Conservation (phyloP, 2,113 vertebrate species). For the Sceloporus tristichus region DNA sequence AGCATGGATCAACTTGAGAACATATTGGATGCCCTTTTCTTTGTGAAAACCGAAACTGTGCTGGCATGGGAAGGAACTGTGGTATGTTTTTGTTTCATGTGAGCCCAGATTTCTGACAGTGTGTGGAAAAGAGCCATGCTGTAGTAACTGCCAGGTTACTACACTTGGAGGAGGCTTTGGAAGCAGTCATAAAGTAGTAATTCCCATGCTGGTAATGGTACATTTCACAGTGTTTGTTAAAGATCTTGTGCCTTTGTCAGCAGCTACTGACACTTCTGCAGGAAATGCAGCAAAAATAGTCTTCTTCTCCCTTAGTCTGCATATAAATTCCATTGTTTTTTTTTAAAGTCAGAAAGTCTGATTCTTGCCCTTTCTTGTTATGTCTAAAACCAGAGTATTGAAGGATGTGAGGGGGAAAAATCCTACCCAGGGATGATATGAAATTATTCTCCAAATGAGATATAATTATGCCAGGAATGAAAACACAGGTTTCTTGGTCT, state of each 20-base stretch:
- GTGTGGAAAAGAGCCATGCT: not conserved
- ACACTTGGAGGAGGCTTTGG: not conserved
- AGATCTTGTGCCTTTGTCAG: not conserved
- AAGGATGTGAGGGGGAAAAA: constrained; percentile 9
- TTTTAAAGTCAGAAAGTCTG: not conserved
- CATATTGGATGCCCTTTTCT: not conserved
- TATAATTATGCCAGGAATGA: constrained; percentile 53
- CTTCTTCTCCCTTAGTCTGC: not conserved
- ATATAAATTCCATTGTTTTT: not conserved
- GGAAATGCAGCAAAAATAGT: not conserved
- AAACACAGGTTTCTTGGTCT: constrained; percentile 54
- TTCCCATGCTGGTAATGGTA: not conserved
- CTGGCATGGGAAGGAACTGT: not conserved
- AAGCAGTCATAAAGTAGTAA: no score
- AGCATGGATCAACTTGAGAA: not conserved
- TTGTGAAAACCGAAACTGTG: not conserved
- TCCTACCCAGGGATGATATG: constrained; percentile 13
- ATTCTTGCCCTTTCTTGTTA: not conserved
- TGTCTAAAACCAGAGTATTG: not conserved
- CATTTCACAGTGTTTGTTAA: not conserved
- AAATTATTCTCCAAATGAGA: constrained; percentile 39
- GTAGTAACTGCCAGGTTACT: not conserved
- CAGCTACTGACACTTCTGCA: not conserved
- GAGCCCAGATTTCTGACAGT: not conserved
- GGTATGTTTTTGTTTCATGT: not conserved